Base-by-base conservation (phyloP, 1,140 invertebrate genomes). In the Aplysia californica region DNA sequence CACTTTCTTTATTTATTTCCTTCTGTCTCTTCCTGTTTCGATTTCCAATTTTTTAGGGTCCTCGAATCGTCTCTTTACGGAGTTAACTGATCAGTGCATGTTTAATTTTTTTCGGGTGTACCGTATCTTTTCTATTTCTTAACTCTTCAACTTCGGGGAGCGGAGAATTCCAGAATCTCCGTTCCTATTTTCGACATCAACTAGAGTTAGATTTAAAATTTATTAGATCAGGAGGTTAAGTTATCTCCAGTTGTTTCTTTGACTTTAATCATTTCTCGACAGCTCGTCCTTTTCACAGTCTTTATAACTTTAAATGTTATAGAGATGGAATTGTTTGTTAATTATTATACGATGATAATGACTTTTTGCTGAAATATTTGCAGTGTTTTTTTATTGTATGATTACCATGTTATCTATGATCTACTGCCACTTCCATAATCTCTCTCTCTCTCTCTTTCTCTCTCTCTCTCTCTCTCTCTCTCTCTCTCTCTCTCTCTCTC, bases 391-490 rank as follows among this genome's bases (percentile, higher is more conserved):
- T 31, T n/a, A 3, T 35, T 4, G 3, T 35, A 29, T 31, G 26
- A 3, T 35, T 6, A 31, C 35, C 4, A 31, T 21, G n/a, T 5
- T 36, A 21, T 66, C 26, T 36, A 3, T 36, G 6, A n/a, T n/a
- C 64, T 66, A n/a, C 64, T 35, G n/a, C 64, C 35, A 3, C 29
- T 31, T 31, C 64, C n/a, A 26, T 35, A 6, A n/a, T n/a, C 64
- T 66, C 64, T 36, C 35, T 66, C 64, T 66, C 64, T 36, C 64
- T 66, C 64, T 66, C 64, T 36, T 35, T 36, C 64, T 66, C 64
- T 36, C 64, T 66, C 64, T 66, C 35, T 36, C 64, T 66, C 35
- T 36, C 35, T 66, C 64, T 36, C 35, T 15, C 71, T 73, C 44
- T 38, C 21, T 39, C 29, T 15, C 18, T 39, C 41, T 38, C 35